A percentile compares a stretch with the other conserved stretches of the same genome.
Evolutionary conservation across 2,113 vertebrate species (phyloP).

Genomic region (Anguilla rostrata): DNA sequence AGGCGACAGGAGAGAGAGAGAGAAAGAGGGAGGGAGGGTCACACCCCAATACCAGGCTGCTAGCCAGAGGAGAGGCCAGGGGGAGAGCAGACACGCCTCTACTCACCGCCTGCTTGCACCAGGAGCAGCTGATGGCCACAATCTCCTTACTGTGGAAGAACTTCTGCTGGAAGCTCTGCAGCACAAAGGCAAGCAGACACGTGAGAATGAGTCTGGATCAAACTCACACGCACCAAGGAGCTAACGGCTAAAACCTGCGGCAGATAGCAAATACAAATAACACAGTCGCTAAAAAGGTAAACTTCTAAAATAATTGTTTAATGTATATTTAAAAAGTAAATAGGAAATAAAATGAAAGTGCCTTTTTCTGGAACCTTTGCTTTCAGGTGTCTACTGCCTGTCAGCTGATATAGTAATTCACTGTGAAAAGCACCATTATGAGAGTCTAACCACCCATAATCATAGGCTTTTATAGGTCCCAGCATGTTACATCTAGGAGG

Average conservation of each 20-base stretch:
- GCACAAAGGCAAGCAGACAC: conserved; percentile 33
- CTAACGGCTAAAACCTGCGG: background rate
- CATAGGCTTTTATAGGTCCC: too few species aligned
- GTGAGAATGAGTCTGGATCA: conserved; percentile 19
- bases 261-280: background rate
- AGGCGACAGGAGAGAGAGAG: conserved; percentile 32
- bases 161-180: conserved; percentile 96
- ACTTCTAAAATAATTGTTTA: background rate
- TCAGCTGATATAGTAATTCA: background rate
- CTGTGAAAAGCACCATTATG: background rate
- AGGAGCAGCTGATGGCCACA: conserved; percentile 97
- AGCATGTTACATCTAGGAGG: background rate
- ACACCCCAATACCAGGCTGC: background rate
- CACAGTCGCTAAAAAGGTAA: background rate
- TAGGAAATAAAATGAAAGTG: background rate
- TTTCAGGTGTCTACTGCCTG: background rate
- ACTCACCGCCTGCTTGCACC: conserved; percentile 98
- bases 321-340: background rate
- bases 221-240: background rate
- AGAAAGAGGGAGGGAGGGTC: background rate
- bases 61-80: background rate
- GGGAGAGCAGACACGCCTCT: background rate
- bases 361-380: background rate
- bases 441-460: background rate
- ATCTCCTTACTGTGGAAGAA: conserved; percentile 99